A percentile compares a stretch with the other conserved stretches of the same genome.
phyloP scores from a whole-genome alignment of 2,797 vertebrate genomes.

The Falco columbarius region DNA sequence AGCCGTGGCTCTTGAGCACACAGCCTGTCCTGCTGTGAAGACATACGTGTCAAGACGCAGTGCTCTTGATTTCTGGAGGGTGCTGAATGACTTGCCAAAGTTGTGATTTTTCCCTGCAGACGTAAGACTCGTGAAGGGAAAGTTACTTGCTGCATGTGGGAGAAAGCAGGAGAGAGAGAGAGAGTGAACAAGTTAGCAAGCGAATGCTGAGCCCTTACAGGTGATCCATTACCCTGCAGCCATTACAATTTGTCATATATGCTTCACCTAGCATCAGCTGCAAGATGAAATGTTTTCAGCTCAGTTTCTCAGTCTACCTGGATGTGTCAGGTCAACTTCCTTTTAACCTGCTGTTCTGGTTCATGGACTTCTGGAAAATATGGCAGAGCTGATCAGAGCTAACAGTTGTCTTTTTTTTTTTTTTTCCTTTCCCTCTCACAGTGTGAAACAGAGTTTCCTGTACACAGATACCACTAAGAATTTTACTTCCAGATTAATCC shows the following conservation, averaged over 20 bases:
- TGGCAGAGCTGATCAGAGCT: slow-evolving; percentile 81
- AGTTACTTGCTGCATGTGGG: fast-evolving
- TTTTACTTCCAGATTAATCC: neutral
- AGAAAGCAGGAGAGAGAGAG: neutral
- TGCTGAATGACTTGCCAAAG: neutral
- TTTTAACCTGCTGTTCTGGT: slow-evolving; percentile 88
- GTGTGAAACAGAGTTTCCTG: neutral
- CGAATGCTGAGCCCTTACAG: neutral
- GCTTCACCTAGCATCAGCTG: slow-evolving; percentile 84
- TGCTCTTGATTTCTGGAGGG: fast-evolving
- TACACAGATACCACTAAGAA: neutral
- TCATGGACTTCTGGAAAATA: slow-evolving; percentile 84
- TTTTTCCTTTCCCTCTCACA: neutral
- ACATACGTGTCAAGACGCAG: fast-evolving
- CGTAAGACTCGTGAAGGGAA: neutral
- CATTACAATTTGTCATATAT: slow-evolving; percentile 86
- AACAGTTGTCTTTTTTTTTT: neutral
- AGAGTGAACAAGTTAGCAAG: neutral
- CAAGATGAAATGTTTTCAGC: slow-evolving; percentile 86
- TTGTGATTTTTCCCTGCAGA: neutral
- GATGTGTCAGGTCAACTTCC: slow-evolving; percentile 86
- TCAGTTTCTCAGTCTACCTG: slow-evolving; percentile 85
- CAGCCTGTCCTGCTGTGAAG: neutral
- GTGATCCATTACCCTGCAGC: slow-evolving; percentile 82
- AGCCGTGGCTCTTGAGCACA: fast-evolving